These are phyloP conservation scores for Lamproptera curius DNA, from an alignment of 2,888 invertebrate species.

Conservation along the genomic window DNA sequence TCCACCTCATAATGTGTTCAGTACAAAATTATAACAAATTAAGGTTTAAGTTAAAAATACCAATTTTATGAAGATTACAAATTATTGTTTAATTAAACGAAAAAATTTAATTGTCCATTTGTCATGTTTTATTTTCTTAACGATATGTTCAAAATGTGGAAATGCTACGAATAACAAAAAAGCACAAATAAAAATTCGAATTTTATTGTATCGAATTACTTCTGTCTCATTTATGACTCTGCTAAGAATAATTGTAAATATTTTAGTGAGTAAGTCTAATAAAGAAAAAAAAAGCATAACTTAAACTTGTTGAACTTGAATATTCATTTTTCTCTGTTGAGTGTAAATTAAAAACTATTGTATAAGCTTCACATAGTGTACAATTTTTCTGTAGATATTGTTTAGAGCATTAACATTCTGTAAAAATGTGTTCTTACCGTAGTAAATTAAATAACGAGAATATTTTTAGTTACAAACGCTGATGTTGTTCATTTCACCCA, in stretches of 20 bases:
- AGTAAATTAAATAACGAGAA: constrained; percentile 79
- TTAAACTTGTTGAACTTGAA: constrained; percentile 75
- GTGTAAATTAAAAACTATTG: constrained; percentile 70
- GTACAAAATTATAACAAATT: too few relatives aligned
- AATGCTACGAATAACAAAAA: neutral
- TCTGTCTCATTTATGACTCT: constrained; percentile 62
- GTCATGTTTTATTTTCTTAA: neutral
- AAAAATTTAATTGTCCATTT: neutral
- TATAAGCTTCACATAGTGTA: constrained; percentile 75
- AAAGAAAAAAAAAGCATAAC: constrained; percentile 55
- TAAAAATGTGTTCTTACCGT: constrained; percentile 79
- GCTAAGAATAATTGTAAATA: constrained; percentile 67
- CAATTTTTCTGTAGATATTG: constrained; percentile 77
- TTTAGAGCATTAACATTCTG: constrained; percentile 77
- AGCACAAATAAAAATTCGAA: neutral
- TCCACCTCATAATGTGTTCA: too few relatives aligned
- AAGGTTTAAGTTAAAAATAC: too few relatives aligned
- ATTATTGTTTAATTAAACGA: too few relatives aligned
- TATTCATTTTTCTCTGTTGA: constrained; percentile 70
- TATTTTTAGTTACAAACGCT: constrained; percentile 75
- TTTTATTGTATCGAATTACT: constrained; percentile 44
- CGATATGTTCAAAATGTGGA: neutral
- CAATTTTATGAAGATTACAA: too few relatives aligned
- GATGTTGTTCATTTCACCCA: constrained; percentile 51
- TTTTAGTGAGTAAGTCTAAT: constrained; percentile 52